Base-by-base conservation (phyloP, 2,888 invertebrate species). In the Watsonalla cultraria region DNA sequence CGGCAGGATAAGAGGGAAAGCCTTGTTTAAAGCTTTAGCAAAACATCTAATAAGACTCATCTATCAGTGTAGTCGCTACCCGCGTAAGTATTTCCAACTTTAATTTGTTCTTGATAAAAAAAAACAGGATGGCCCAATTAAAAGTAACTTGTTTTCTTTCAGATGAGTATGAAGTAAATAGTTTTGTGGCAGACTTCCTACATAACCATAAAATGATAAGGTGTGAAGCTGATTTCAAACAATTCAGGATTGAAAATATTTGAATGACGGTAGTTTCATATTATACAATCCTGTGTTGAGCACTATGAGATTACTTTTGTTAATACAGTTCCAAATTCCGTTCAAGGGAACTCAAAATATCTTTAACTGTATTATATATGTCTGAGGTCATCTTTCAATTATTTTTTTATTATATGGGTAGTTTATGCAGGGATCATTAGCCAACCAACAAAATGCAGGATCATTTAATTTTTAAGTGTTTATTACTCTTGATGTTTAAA, bases 11-110 rank as follows among this genome's bases (percentile, higher is more conserved):
- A 86, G 82, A 61, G 92, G 92, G 48, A 93, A 93, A 77, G 86
- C 88, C 42, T 74, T 93, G 51, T 94, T 94, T 71, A 94, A 94
- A 78, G 70, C 87, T 45, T 81, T 93, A 46, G 93, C 93, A 0
- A 92, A 92, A 68, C 91, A 92, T 70, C 82, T 94, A 51, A 91
- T 93, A 37, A 92, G 92, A 65, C 81, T 92, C 56, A 89, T 93
- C 55, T 91, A 92, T 57, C 87, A 92, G 61, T 89, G 91, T 61
- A 91, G 92, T 64, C 85, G 81, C 59, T 92, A 92, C 75, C 92
- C 92, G 71, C 83, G 93, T 93, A 68, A 82, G 86, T 73, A 54
- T 51, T 24, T 13, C 5, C 34, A 15, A 35, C 6, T 46, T 33
- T 53, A 45, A 14, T 6, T 24, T 24, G 24, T 24, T 4, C 24